Evolutionary conservation across 2,888 invertebrate genomes (phyloP).

Genomic region (Tricholauxania praeusta): DNA sequence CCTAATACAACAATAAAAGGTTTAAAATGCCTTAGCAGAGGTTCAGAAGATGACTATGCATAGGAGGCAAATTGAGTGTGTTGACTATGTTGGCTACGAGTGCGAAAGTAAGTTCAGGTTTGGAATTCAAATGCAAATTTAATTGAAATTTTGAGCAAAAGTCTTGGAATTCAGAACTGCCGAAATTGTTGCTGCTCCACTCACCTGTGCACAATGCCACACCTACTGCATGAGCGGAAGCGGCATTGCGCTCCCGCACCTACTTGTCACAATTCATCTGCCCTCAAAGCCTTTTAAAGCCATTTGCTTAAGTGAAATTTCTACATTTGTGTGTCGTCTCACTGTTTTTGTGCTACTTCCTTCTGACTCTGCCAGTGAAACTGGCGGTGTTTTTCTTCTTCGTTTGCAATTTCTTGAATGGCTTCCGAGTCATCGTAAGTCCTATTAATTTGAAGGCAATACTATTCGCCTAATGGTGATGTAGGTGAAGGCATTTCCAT

Average conservation of each 20-base stretch:
- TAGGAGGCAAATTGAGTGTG: background rate
- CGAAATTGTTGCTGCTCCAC: slow-evolving; percentile 4
- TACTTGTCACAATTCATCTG: slow-evolving; percentile 28
- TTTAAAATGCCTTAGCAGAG: background rate
- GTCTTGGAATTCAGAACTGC: slow-evolving; percentile 5
- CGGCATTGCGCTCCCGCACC: background rate
- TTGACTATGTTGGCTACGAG: background rate
- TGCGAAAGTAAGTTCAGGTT: background rate
- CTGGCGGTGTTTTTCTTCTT: background rate
- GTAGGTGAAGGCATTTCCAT: slow-evolving; percentile 57
- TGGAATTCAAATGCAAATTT: slow-evolving; percentile 47
- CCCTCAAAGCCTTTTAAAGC: slow-evolving; percentile 33
- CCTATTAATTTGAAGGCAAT: slow-evolving; percentile 37
- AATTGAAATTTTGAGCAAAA: slow-evolving; percentile 46
- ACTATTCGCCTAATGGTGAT: slow-evolving; percentile 41
- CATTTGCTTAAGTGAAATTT: slow-evolving; percentile 38
- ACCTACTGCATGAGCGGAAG: background rate
- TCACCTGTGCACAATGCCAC: background rate
- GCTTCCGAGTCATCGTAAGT: slow-evolving; percentile 16
- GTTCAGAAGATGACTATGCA: background rate
- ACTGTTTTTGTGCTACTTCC: background rate
- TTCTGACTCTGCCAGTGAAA: background rate
- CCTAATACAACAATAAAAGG: slow-evolving; percentile 9
- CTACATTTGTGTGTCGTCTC: slow-evolving; percentile 18
- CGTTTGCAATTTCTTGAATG: slow-evolving; percentile 5